Evolutionary conservation across 2,797 vertebrate species (phyloP), one percentile per base, ranked within the genome.

Genomic region (Malacoraja senta): DNA sequence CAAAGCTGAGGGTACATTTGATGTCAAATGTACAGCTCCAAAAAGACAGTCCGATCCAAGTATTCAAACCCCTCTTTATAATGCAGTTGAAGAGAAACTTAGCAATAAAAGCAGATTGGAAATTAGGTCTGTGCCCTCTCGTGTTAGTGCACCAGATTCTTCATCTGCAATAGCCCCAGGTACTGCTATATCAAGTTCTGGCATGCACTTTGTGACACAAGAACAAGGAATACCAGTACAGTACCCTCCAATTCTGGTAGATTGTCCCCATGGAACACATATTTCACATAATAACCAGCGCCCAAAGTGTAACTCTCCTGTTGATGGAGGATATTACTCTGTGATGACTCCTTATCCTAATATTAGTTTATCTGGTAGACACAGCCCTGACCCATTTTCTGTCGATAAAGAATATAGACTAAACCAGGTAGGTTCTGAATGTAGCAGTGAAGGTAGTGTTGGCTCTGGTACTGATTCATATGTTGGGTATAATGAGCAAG

Each of bases 1-100:
- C 10, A 97, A 97, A 95, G 95, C 95, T 0, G 98, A 98, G 19
- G 95, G 96, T 53, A 94, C 94, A 93, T 95, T 95, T 3, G 97
- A 97, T 6, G 94, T 95, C 94, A 99, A 97, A 44, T 98, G 97
- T 77, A 96, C 96, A 6, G 95, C 96, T 94, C 96, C 97, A 61
- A 99, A 99, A 95, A 97, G 98, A 95, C 99, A 98, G 78, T 98
- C 98, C 0, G 99, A 99, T 94, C 98, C 98, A 35, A 98, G 97
- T 94, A 97, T 98, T 94, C 96, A 98, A 93, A 98, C 98, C 93
- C 97, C 98, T 94, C 98, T 97, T 78, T 99, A 98, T 94, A 97
- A 98, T 63, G 98, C 99, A 74, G 97, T 98, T 9, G 98, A 99
- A 95, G 98, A 99, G 95, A 98, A 98, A 96, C 97, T 98, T 95